Conservation (phyloP, 2,888 invertebrate species). For the Toxonevra muliebris region DNA sequence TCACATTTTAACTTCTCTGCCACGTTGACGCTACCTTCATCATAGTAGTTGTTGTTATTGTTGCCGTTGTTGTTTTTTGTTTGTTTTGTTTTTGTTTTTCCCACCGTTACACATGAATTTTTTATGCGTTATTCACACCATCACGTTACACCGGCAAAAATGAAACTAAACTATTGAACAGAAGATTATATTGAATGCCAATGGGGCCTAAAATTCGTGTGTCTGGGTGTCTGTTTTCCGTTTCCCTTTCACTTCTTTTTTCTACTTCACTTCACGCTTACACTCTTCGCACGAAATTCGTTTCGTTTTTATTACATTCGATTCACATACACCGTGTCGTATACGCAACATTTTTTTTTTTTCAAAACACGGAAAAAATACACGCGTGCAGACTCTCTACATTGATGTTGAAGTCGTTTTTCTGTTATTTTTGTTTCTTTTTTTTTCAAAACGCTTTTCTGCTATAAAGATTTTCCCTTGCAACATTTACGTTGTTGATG, state of each 20-base stretch:
- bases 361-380: no score
- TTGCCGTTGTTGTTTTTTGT: conserved; percentile 10
- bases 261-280: conserved; percentile 1
- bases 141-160: conserved; percentile 51
- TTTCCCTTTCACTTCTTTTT: no score
- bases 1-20: no score
- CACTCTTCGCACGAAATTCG: conserved; percentile 12
- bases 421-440: conserved; percentile 11
- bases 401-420: no score
- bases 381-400: neutral
- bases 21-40: neutral
- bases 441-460: neutral
- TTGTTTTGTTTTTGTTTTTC: conserved; percentile 27
- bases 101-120: conserved; percentile 4
- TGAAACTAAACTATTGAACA: conserved; percentile 48
- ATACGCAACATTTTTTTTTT: conserved; percentile 35
- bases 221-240: neutral
- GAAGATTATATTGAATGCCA: conserved; percentile 29
- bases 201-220: conserved; percentile 29
- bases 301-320: no score
- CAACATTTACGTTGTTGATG: conserved; percentile 18
- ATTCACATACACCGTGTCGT: conserved; percentile 35
- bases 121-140: conserved; percentile 42
- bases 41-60: neutral
- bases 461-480: conserved; percentile 30